phyloP scores from a whole-genome alignment of 1,140 invertebrate species.

The Gonatopus flavifemur region DNA sequence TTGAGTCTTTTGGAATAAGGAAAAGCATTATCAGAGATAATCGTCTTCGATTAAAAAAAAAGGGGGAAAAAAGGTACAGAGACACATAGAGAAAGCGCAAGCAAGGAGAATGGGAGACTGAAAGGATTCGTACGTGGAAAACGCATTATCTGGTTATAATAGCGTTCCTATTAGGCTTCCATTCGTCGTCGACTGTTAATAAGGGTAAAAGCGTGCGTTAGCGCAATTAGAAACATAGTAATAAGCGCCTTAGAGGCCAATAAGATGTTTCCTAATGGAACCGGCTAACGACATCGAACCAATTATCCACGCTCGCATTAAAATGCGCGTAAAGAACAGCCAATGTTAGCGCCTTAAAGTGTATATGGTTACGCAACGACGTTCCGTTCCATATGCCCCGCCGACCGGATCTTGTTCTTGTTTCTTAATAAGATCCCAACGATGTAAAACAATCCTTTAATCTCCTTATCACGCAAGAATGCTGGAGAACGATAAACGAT shows the following conservation, averaged over 20 bases:
- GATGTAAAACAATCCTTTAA: no score
- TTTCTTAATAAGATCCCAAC: no score
- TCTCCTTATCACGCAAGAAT: no score
- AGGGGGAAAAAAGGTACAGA: no score
- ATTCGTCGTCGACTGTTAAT: slow-evolving; percentile 38
- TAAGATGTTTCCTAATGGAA: slow-evolving; percentile 42
- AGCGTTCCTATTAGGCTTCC: slow-evolving; percentile 26
- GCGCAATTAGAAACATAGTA: slow-evolving; percentile 35
- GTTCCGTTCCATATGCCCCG: no score
- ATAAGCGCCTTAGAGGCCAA: slow-evolving; percentile 39
- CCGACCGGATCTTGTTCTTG: no score
- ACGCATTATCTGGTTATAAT: slow-evolving; percentile 35
- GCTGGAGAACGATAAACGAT: no score
- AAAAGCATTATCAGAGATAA: no score
- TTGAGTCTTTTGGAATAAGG: no score
- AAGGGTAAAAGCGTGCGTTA: slow-evolving; percentile 38
- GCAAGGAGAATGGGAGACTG: background rate
- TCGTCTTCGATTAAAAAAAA: no score
- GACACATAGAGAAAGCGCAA: background rate
- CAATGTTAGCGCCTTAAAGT: no score
- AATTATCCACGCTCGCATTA: slow-evolving; percentile 34
- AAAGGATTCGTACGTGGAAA: slow-evolving; percentile 19
- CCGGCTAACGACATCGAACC: slow-evolving; percentile 28
- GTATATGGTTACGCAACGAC: no score
- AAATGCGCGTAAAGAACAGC: slow-evolving; percentile 22